Evolutionary conservation across 2,888 invertebrate genomes (phyloP).

Genomic region (Steinernema hermaphroditum): DNA sequence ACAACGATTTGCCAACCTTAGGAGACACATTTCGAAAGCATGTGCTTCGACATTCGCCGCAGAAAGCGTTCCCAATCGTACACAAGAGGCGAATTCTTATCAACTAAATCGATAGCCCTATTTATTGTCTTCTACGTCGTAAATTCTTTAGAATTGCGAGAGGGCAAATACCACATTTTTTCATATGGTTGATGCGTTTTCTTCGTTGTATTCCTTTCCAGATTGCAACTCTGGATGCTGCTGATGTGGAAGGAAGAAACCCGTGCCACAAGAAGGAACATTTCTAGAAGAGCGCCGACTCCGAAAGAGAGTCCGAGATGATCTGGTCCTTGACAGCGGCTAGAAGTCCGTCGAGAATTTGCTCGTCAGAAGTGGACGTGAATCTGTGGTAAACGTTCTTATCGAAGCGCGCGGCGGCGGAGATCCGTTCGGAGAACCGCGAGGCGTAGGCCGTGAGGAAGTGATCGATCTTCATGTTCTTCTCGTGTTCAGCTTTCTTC

Average conservation of each 20-base stretch:
- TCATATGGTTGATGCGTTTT: too few relatives aligned
- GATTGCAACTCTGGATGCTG: neutral
- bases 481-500: too few relatives aligned
- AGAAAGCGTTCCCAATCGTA: too few relatives aligned
- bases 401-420: slow-evolving; percentile 36
- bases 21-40: too few relatives aligned
- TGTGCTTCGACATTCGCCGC: too few relatives aligned
- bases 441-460: slow-evolving; percentile 43
- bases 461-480: neutral
- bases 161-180: too few relatives aligned
- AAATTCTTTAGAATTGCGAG: too few relatives aligned
- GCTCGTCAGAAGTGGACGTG: neutral
- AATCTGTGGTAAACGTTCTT: slow-evolving; percentile 44
- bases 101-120: too few relatives aligned
- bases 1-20: too few relatives aligned
- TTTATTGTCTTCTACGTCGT: too few relatives aligned
- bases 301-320: slow-evolving; percentile 10
- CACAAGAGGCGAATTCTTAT: too few relatives aligned
- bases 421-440: slow-evolving; percentile 45
- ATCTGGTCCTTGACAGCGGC: slow-evolving; percentile 23
- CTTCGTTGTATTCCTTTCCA: neutral
- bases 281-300: slow-evolving; percentile 2
- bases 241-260: neutral
- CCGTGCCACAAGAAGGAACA: too few relatives aligned
- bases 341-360: slow-evolving; percentile 11